Conservation (phyloP, 2,797 vertebrate genomes). For the Parauchenoglanis ngamensis region DNA sequence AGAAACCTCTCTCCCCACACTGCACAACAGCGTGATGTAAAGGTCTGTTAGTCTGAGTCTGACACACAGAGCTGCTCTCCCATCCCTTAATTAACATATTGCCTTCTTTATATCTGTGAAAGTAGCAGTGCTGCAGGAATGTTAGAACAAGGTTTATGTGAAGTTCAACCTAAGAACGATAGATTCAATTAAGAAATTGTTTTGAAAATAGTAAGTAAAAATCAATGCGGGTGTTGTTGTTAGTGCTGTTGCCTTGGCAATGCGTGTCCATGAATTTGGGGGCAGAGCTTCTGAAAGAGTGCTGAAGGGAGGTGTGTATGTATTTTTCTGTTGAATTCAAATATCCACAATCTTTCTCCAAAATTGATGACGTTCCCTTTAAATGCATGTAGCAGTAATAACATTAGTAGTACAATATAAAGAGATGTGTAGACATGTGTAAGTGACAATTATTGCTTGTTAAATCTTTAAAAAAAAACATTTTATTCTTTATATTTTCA, state of each 20-base stretch:
- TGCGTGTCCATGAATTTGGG: too few species aligned
- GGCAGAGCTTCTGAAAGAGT: too few species aligned
- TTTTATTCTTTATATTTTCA: not conserved
- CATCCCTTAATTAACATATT: constrained; percentile 1
- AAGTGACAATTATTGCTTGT: not conserved
- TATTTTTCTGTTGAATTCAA: too few species aligned
- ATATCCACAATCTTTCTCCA: too few species aligned
- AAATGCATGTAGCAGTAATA: not conserved
- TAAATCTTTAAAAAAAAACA: not conserved
- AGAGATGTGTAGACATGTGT: not conserved
- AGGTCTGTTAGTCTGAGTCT: constrained; percentile 4
- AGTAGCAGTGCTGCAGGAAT: not conserved
- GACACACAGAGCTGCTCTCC: not conserved
- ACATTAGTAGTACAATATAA: not conserved
- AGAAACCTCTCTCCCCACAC: constrained; percentile 10
- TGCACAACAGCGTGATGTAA: constrained; percentile 19
- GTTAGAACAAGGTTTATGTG: constrained; percentile 9
- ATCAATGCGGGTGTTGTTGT: too few species aligned
- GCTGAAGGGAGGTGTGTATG: too few species aligned
- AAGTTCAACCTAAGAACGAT: not conserved
- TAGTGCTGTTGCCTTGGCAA: too few species aligned
- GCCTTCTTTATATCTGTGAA: not conserved
- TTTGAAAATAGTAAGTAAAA: not conserved
- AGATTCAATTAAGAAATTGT: not conserved
- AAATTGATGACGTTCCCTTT: too few species aligned